Evolutionary conservation across 2,113 vertebrate genomes (phyloP).

Genomic region (Heliornis fulica): DNA sequence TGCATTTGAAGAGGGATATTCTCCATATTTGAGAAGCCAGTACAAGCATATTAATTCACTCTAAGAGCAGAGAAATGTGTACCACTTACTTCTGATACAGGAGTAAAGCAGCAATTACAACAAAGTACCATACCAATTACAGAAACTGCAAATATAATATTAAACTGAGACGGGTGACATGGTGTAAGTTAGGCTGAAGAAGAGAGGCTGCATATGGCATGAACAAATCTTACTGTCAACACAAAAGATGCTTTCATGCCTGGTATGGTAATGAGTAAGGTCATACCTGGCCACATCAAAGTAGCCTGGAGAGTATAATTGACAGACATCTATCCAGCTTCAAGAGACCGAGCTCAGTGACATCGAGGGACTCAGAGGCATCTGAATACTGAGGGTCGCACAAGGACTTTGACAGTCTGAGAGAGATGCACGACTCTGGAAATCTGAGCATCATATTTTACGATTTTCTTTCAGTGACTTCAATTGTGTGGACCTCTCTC

Average conservation of each 20-base stretch:
- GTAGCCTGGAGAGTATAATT: conserved; percentile 53
- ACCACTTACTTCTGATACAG: neutral
- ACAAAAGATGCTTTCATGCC: conserved; percentile 53
- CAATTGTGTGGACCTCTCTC: neutral
- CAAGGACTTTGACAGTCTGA: conserved; percentile 52
- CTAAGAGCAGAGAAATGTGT: neutral
- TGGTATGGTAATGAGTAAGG: conserved; percentile 61
- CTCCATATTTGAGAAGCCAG: neutral
- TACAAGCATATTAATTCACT: conserved; percentile 26
- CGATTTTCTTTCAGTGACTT: conserved; percentile 37
- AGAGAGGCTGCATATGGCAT: neutral
- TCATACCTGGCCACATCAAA: conserved; percentile 62
- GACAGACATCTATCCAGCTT: conserved; percentile 60
- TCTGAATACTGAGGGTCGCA: conserved; percentile 17
- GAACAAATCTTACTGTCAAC: conserved; percentile 44
- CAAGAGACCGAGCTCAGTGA: neutral
- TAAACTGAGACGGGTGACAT: neutral
- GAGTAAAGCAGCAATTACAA: conserved; percentile 24
- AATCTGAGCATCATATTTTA: neutral
- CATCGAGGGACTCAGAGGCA: conserved; percentile 4
- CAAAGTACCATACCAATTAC: neutral
- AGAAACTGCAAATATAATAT: neutral
- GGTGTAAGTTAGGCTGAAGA: neutral
- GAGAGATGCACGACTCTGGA: conserved; percentile 27
- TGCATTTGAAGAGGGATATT: conserved; percentile 1